Evolutionary conservation across 2,888 invertebrate genomes (phyloP).

Genomic region (Xylota sylvarum): DNA sequence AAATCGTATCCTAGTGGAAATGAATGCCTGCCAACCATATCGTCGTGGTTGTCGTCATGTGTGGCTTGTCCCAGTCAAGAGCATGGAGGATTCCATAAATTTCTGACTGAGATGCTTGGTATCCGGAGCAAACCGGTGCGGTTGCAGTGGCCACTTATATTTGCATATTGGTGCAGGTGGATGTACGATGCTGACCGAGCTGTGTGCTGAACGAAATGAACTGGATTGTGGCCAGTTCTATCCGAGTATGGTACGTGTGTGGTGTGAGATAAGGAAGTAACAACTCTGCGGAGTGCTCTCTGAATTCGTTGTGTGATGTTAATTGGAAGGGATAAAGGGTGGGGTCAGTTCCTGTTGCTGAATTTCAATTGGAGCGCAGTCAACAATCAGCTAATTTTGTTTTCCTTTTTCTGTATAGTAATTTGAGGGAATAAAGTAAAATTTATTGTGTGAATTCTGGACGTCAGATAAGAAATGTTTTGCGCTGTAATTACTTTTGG

Average conservation of each 20-base stretch:
- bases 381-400: slow-evolving; percentile 1
- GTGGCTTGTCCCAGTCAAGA: background rate
- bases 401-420: too few relatives aligned
- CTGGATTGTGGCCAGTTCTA: slow-evolving; percentile 55
- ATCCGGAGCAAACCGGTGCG: slow-evolving; percentile 17
- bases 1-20: slow-evolving; percentile 28
- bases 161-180: slow-evolving; percentile 18
- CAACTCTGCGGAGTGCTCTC: slow-evolving; percentile 30
- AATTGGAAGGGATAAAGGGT: slow-evolving; percentile 35
- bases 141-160: background rate
- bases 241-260: slow-evolving; percentile 24
- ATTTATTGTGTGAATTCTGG: too few relatives aligned
- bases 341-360: slow-evolving; percentile 17
- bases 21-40: slow-evolving; percentile 13
- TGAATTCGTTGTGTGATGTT: slow-evolving; percentile 22
- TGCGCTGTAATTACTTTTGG: too few relatives aligned
- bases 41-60: background rate
- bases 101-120: slow-evolving; percentile 1
- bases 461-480: too few relatives aligned
- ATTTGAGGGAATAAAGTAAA: too few relatives aligned
- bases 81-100: slow-evolving; percentile 47
- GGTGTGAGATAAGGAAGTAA: slow-evolving; percentile 39
- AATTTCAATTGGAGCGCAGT: slow-evolving; percentile 28
- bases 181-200: background rate
- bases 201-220: slow-evolving; percentile 18